Evolutionary conservation across 2,113 vertebrate species (phyloP).

Genomic region (Ciconia boyciana): DNA sequence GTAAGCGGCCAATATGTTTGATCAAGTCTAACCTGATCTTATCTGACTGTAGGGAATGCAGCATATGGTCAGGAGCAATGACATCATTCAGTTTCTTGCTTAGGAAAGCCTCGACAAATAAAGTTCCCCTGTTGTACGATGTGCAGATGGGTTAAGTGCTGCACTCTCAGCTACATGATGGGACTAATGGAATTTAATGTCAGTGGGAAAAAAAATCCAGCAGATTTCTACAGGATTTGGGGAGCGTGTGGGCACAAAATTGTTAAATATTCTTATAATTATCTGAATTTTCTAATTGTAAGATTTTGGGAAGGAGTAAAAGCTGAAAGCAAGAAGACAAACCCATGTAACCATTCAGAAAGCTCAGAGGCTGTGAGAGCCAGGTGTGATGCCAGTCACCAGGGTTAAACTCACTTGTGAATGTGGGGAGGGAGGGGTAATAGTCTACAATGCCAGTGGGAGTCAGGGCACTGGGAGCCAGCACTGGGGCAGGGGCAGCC

Average conservation of each 20-base stretch:
- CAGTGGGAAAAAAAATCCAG: not conserved
- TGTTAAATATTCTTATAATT: not conserved
- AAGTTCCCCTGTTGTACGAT: not conserved
- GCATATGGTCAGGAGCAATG: not conserved
- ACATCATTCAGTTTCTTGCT: not conserved
- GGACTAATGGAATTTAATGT: not conserved
- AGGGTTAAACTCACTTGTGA: not conserved
- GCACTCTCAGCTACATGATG: not conserved
- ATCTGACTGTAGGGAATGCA: not conserved
- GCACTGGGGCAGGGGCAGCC: not conserved
- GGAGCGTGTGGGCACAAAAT: not conserved
- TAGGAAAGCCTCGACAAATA: not conserved
- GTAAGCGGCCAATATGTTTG: not conserved
- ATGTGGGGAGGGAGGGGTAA: not conserved
- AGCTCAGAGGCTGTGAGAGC: not conserved
- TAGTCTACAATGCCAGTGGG: not conserved
- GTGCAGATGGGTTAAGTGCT: not conserved
- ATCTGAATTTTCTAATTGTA: not conserved
- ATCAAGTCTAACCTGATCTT: not conserved
- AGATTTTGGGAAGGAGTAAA: not conserved
- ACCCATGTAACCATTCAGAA: not conserved
- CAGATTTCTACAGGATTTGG: not conserved
- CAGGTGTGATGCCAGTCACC: not conserved
- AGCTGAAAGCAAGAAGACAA: not conserved
- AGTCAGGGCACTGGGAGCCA: not conserved